Evolutionary conservation across 2,888 invertebrate genomes (phyloP).

Genomic region (Xanthorhoe spadicearia): DNA sequence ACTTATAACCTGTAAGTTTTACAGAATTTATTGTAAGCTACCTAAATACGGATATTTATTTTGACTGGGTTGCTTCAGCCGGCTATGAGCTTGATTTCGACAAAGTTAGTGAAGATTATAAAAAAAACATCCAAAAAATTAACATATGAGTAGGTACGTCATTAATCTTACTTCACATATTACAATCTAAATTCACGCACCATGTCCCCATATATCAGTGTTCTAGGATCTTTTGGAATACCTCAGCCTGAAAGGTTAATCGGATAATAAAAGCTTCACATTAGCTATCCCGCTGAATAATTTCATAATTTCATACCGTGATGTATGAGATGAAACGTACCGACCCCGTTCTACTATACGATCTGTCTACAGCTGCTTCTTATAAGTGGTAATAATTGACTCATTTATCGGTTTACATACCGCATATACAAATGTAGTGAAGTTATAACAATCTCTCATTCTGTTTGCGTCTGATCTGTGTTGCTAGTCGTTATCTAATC

Average conservation of each 20-base stretch:
- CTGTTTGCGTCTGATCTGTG: constrained; percentile 32
- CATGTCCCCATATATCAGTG: background rate
- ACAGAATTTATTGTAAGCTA: no score
- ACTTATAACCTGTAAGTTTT: no score
- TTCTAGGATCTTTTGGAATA: constrained; percentile 8
- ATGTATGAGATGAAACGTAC: constrained; percentile 42
- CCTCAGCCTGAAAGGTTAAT: constrained; percentile 30
- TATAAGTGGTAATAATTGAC: constrained; percentile 48
- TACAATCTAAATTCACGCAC: background rate
- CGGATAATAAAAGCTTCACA: constrained; percentile 37
- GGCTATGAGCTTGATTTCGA: no score
- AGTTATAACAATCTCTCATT: constrained; percentile 60
- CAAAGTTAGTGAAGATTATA: no score
- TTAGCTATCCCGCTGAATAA: constrained; percentile 36
- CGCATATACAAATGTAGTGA: constrained; percentile 43
- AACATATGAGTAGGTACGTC: background rate
- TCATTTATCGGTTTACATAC: constrained; percentile 43
- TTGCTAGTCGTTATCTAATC: constrained; percentile 12
- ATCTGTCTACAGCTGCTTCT: constrained; percentile 41
- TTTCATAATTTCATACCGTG: constrained; percentile 43
- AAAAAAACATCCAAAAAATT: background rate
- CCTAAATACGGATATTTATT: no score
- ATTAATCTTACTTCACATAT: background rate
- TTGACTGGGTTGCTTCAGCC: no score
- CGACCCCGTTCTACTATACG: constrained; percentile 43